Evolutionary conservation across 2,113 vertebrate genomes (phyloP), one percentile per base, ranked within the genome.

Genomic region (Morone chrysops): DNA sequence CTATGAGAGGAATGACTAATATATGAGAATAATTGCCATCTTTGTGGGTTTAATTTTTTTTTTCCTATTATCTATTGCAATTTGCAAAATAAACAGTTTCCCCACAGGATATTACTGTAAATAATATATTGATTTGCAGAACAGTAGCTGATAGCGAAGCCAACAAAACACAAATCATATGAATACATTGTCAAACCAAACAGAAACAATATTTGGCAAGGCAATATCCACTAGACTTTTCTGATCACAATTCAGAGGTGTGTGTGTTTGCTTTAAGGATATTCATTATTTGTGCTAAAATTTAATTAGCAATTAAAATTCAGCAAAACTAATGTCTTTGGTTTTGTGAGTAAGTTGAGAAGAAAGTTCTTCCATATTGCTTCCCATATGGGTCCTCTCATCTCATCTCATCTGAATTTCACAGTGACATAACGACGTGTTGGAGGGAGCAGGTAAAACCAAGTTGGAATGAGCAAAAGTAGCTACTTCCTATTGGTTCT

Each of bases 211-310:
- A 20, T 48, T 45, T 48, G 31, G 36, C 36, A 51, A 50, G 17
- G 13, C 31, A 31, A 25, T 14, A 50, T 50, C 31, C 31, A 9
- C 17, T 14, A 3, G 25, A 67, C 25, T 60, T 10, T 31, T 36
- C 61, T 66, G 22, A 68, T 68, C 70, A 38, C 25, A 59, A 20
- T 63, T 65, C 25, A 56, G 16, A 40, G 38, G 47, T 48, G 56
- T 61, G 45, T 38, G 22, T 53, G 8, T 66, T 31, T 31, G 31
- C 31, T 31, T 25, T 31, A 31, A 31, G 17, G 4, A 60, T 47
- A 48, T 25, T 53, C n/a, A 62, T 14, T 48, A 14, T 48, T 9
- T 51, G 43, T 60, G 43, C 8, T 67, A 20, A n/a, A n/a, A n/a
- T n/a, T n/a, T n/a, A n/a, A n/a, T n/a, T n/a, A n/a, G n/a, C n/a